A percentile compares a stretch with the other conserved stretches of the same genome.
Conservation (phyloP, 2,797 vertebrate species). For the Australoheros facetus region DNA sequence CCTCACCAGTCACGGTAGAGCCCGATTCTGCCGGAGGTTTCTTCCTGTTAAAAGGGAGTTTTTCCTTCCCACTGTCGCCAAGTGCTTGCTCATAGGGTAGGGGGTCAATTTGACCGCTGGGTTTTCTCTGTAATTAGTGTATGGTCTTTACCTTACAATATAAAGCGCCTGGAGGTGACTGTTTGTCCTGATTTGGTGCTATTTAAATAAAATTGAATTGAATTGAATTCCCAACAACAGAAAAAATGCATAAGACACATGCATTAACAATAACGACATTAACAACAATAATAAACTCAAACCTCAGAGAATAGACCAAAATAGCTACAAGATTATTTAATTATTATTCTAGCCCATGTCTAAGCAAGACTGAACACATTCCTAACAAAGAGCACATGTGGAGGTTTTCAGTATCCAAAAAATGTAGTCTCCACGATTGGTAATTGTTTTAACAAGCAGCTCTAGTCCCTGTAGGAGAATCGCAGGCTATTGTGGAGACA, state of each 20-base stretch:
- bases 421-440: slow-evolving; percentile 24
- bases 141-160: too few relatives aligned
- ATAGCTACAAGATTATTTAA: background rate
- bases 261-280: background rate
- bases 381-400: background rate
- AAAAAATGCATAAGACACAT: background rate
- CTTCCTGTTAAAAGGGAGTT: too few relatives aligned
- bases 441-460: slow-evolving; percentile 57
- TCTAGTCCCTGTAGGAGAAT: slow-evolving; percentile 38
- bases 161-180: too few relatives aligned
- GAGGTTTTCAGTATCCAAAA: slow-evolving; percentile 7
- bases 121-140: too few relatives aligned
- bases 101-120: too few relatives aligned
- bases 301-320: background rate
- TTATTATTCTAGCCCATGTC: background rate
- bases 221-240: background rate
- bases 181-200: too few relatives aligned
- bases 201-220: too few relatives aligned
- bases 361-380: slow-evolving; percentile 3
- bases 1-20: too few relatives aligned
- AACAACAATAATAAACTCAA: background rate
- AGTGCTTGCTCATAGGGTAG: too few relatives aligned
- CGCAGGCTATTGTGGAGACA: slow-evolving; percentile 48
- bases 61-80: too few relatives aligned
- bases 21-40: too few relatives aligned